These are phyloP conservation scores for Parauchenoglanis punctatus DNA, from an alignment of 2,797 vertebrate genomes.

Conservation along the genomic window DNA sequence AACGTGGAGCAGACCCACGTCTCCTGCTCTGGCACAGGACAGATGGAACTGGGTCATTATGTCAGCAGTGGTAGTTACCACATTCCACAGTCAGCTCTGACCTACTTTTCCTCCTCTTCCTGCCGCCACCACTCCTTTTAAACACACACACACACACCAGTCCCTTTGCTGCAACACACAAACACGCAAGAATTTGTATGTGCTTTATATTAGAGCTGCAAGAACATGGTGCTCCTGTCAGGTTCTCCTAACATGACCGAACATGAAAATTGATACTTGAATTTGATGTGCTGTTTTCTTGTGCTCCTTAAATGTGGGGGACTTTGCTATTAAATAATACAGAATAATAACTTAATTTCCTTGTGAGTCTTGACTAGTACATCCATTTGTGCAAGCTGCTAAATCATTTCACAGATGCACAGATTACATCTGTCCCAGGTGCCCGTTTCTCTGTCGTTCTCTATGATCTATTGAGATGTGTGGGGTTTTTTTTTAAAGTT, in stretches of 20 bases:
- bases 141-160: background rate
- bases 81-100: constrained; percentile 47
- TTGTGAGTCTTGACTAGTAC: background rate
- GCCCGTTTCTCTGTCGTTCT: background rate
- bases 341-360: background rate
- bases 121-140: constrained; percentile 1
- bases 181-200: background rate
- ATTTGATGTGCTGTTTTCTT: background rate
- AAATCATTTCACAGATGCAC: background rate
- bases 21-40: constrained; percentile 9
- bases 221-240: background rate
- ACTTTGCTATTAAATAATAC: background rate
- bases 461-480: background rate
- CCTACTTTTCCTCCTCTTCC: constrained; percentile 49
- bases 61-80: constrained; percentile 56
- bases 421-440: background rate
- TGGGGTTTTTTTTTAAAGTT: background rate
- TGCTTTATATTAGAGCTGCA: background rate
- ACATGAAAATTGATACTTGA: background rate
- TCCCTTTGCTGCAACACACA: background rate
- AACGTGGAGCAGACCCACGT: constrained; percentile 26
- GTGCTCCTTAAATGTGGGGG: background rate
- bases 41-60: constrained; percentile 62
- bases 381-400: background rate
- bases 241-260: background rate